Conservation (phyloP, 1,140 invertebrate species). For the Bombyx mandarina region DNA sequence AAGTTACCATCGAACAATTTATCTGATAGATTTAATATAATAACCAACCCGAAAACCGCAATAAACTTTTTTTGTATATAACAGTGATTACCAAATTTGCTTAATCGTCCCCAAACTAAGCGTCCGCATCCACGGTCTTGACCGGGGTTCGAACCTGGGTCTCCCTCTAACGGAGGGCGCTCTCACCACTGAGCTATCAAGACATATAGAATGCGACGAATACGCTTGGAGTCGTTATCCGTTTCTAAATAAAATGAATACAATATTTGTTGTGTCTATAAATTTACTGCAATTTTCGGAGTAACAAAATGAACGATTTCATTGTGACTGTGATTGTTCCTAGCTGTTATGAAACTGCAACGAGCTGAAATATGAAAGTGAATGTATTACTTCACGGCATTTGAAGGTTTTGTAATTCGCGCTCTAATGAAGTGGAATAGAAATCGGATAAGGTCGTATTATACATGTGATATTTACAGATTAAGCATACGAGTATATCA, state of each 20-base stretch:
- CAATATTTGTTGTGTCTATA: neutral
- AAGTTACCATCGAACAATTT: conserved; percentile 55
- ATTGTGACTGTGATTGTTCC: too few species aligned
- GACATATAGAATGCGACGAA: conserved; percentile 54
- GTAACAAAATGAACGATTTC: too few species aligned
- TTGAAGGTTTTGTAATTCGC: conserved; percentile 22
- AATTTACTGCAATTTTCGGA: conserved; percentile 2
- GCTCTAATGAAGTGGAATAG: conserved; percentile 23
- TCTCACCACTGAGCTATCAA: conserved; percentile 71
- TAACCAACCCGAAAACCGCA: conserved; percentile 32
- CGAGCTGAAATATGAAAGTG: conserved; percentile 16
- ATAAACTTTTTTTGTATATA: conserved; percentile 20
- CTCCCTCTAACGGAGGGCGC: conserved; percentile 49
- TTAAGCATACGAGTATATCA: too few species aligned
- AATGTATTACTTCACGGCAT: conserved; percentile 15
- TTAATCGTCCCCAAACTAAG: conserved; percentile 16
- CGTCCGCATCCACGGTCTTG: conserved; percentile 54
- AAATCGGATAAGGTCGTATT: conserved; percentile 6
- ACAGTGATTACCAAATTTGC: conserved; percentile 6
- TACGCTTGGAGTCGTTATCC: conserved; percentile 13
- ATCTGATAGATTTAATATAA: conserved; percentile 34
- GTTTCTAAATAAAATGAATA: neutral
- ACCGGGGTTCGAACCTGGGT: conserved; percentile 69
- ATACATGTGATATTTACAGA: neutral
- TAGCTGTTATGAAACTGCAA: neutral